Percentiles rank a stretch among this genome's conserved stretches.
These are phyloP conservation scores for Erebia palarica DNA, from an alignment of 2,888 invertebrate genomes.

Conservation along the genomic window DNA sequence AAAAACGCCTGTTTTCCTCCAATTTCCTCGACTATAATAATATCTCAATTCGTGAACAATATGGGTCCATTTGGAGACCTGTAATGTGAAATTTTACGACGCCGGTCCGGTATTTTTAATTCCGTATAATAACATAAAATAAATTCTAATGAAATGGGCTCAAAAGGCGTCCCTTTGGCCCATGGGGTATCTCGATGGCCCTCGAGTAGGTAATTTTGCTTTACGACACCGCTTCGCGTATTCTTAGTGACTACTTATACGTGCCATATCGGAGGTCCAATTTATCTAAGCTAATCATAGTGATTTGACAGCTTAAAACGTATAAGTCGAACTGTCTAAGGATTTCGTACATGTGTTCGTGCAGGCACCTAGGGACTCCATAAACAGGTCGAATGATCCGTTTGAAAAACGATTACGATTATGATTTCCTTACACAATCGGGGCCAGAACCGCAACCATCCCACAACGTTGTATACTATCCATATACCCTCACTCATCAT, in stretches of 20 bases:
- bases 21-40: slow-evolving; percentile 16
- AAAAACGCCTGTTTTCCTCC: slow-evolving; percentile 9
- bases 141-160: slow-evolving; percentile 38
- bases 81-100: slow-evolving; percentile 30
- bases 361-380: too few species aligned
- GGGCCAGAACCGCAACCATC: too few species aligned
- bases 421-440: too few species aligned
- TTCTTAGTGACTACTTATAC: slow-evolving; percentile 24
- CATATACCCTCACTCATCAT: too few species aligned
- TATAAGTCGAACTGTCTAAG: too few species aligned
- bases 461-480: too few species aligned
- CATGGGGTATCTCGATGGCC: slow-evolving; percentile 39
- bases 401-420: too few species aligned
- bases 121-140: slow-evolving; percentile 37
- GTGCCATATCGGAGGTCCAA: background rate
- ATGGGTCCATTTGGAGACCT: slow-evolving; percentile 19
- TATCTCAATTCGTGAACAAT: slow-evolving; percentile 30
- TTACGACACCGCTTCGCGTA: slow-evolving; percentile 42
- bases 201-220: slow-evolving; percentile 43
- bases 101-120: slow-evolving; percentile 31
- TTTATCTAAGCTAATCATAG: too few species aligned
- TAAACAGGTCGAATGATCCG: too few species aligned
- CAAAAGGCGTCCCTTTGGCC: slow-evolving; percentile 33
- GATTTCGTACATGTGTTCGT: too few species aligned
- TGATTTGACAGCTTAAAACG: too few species aligned